phyloP scores from a whole-genome alignment of 2,113 vertebrate species.

The Romanogobio albipinnatus region DNA sequence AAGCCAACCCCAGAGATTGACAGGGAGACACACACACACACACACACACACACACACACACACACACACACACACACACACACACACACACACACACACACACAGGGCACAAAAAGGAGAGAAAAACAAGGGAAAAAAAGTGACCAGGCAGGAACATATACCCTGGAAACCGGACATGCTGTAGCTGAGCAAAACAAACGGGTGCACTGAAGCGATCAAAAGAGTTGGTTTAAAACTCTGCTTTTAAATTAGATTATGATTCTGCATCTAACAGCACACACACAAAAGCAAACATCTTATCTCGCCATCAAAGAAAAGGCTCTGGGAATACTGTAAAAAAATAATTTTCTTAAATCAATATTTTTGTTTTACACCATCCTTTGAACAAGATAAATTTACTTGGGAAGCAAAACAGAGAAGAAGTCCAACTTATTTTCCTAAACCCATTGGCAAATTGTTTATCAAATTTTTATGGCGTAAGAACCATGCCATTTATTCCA shows the following conservation, averaged over 20 bases:
- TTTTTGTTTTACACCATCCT: background rate
- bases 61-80: background rate
- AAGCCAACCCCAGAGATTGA: background rate
- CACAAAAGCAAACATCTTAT: background rate
- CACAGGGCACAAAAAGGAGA: background rate
- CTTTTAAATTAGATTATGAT: background rate
- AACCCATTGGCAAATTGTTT: background rate
- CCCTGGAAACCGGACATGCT: background rate
- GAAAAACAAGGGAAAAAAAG: background rate
- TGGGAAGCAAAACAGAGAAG: background rate
- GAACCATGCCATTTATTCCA: background rate
- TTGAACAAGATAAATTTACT: background rate
- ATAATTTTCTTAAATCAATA: background rate
- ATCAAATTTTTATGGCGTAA: background rate
- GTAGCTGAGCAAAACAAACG: background rate
- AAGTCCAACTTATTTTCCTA: background rate
- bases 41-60: background rate
- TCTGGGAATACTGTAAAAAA: background rate
- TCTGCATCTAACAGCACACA: background rate
- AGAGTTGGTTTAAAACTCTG: constrained; percentile 9
- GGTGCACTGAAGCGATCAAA: background rate
- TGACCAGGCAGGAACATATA: background rate
- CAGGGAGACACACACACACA: background rate
- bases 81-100: background rate
- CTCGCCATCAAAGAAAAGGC: background rate